These are phyloP conservation scores for Pao palembangensis DNA, from an alignment of 2,113 vertebrate genomes.

Conservation along the genomic window DNA sequence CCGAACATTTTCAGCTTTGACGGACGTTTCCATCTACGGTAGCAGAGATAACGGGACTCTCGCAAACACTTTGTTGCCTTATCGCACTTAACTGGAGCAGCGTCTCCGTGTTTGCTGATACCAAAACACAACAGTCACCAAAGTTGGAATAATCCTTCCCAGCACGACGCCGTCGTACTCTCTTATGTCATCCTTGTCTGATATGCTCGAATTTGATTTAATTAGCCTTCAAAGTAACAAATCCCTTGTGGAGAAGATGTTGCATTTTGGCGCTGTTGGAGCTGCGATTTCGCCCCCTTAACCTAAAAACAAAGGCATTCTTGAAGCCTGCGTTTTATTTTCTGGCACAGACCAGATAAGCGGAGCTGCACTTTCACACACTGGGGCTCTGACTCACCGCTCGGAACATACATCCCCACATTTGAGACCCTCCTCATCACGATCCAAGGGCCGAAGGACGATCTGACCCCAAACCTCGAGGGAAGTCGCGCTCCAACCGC, in stretches of 20 bases:
- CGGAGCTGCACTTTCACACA: constrained; percentile 13
- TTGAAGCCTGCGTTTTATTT: constrained; percentile 38
- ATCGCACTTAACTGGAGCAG: background rate
- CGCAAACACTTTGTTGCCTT: background rate
- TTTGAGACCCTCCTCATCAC: constrained; percentile 13
- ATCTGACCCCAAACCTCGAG: background rate
- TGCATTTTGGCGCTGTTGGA: constrained; percentile 32
- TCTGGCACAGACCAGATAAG: constrained; percentile 40
- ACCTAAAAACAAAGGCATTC: constrained; percentile 38
- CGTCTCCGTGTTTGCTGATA: constrained; percentile 1
- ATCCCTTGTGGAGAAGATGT: constrained; percentile 36
- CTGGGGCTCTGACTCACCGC: constrained; percentile 46
- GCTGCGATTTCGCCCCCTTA: constrained; percentile 6
- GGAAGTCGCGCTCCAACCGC: too few relatives aligned
- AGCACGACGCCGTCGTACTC: background rate
- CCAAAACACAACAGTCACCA: background rate
- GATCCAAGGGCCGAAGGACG: background rate
- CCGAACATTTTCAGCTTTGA: too few relatives aligned
- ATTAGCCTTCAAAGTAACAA: constrained; percentile 30
- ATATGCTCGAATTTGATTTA: constrained; percentile 24
- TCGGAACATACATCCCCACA: constrained; percentile 14
- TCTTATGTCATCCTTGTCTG: constrained; percentile 6
- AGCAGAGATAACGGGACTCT: too few relatives aligned
- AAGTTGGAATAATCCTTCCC: too few relatives aligned
- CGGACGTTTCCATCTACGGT: too few relatives aligned